Evolutionary conservation across 2,888 invertebrate genomes (phyloP).

Genomic region (Coelogynopora nodosa): DNA sequence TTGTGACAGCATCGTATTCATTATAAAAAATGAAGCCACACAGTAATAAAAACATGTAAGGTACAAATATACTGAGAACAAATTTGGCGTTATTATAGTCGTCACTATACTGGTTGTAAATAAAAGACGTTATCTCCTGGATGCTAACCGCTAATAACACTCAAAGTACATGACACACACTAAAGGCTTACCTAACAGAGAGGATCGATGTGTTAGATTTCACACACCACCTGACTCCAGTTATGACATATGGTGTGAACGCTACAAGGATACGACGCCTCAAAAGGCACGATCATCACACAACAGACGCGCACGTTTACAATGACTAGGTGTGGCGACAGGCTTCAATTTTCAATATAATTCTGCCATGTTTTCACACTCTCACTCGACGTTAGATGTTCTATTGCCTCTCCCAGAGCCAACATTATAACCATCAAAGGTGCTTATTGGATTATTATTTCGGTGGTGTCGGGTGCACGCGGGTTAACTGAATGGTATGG

Average conservation of each 20-base stretch:
- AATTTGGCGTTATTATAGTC: too few relatives aligned
- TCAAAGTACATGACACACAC: not conserved
- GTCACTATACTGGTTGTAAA: too few relatives aligned
- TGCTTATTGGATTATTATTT: conserved; percentile 24
- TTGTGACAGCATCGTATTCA: too few relatives aligned
- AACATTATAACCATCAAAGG: too few relatives aligned
- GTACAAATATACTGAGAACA: too few relatives aligned
- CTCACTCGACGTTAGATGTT: too few relatives aligned
- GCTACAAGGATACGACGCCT: not conserved
- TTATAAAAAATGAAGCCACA: too few relatives aligned
- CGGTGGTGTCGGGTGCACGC: not conserved
- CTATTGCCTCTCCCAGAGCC: too few relatives aligned
- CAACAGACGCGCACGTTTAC: not conserved
- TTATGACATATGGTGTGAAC: not conserved
- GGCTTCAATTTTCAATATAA: not conserved
- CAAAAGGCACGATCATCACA: not conserved
- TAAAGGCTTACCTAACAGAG: not conserved
- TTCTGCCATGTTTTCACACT: conserved; percentile 13
- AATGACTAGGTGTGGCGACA: not conserved
- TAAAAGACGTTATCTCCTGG: too few relatives aligned
- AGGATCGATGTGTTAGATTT: conserved; percentile 13
- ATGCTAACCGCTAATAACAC: too few relatives aligned
- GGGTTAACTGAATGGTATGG: not conserved
- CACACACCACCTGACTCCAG: not conserved
- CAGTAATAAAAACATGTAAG: not conserved